Conservation (phyloP, 2,888 invertebrate species). For the Drosophila merina region DNA sequence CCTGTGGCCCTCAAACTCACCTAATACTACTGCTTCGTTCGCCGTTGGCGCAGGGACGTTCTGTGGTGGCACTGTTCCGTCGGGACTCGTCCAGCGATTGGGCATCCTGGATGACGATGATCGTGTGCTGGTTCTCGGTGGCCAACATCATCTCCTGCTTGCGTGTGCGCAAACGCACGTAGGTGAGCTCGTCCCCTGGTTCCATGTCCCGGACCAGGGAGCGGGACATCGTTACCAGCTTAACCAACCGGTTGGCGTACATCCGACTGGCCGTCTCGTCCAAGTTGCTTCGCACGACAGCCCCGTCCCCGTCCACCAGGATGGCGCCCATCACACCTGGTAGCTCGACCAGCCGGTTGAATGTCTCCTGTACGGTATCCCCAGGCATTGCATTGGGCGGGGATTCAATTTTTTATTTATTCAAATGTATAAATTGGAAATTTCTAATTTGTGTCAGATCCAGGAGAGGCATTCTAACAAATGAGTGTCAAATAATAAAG, state of each 20-base stretch:
- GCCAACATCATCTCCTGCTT: slow-evolving; percentile 39
- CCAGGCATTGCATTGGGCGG: not conserved
- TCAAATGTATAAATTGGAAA: not conserved
- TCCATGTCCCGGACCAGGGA: slow-evolving; percentile 24
- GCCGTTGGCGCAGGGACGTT: not conserved
- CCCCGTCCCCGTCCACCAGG: slow-evolving; percentile 23
- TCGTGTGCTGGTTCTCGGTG: slow-evolving; percentile 29
- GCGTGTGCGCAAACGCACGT: slow-evolving; percentile 35
- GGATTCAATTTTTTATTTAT: not conserved
- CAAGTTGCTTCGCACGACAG: slow-evolving; percentile 23
- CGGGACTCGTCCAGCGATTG: slow-evolving; percentile 17
- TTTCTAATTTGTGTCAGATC: not conserved
- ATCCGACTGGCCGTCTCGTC: not conserved
- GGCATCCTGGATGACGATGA: slow-evolving; percentile 36
- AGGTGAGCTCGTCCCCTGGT: slow-evolving; percentile 28
- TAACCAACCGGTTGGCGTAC: slow-evolving; percentile 22
- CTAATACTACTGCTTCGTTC: slow-evolving; percentile 12
- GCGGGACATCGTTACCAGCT: slow-evolving; percentile 21
- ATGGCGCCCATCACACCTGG: slow-evolving; percentile 41
- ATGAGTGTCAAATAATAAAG: not conserved
- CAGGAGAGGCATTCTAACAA: not conserved
- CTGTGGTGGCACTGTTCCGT: not conserved
- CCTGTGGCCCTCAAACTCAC: slow-evolving; percentile 37
- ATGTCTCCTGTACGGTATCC: slow-evolving; percentile 16
- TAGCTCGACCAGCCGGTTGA: slow-evolving; percentile 24